These are phyloP conservation scores for Paraplagusia blochii DNA, from an alignment of 2,113 vertebrate genomes.

Conservation along the genomic window DNA sequence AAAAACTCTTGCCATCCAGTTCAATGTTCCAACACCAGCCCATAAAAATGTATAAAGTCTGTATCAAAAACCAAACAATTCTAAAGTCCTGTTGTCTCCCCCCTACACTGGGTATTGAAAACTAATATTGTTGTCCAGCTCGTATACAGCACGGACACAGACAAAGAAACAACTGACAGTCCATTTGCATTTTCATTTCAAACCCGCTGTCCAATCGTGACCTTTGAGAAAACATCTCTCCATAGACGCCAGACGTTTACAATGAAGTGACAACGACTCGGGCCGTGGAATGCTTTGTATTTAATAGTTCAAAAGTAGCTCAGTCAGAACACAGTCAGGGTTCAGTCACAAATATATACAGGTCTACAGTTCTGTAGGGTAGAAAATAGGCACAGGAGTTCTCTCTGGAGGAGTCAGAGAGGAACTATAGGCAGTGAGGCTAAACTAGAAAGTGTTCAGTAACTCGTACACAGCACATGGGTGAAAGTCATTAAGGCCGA, in stretches of 20 bases:
- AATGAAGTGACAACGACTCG: constrained; percentile 5
- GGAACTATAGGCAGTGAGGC: constrained; percentile 17
- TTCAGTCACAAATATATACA: constrained; percentile 19
- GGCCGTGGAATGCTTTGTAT: constrained; percentile 41
- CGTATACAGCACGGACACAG: background rate
- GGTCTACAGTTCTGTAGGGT: constrained; percentile 29
- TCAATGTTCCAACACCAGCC: too few relatives aligned
- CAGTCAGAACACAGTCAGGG: constrained; percentile 27
- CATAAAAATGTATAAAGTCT: constrained; percentile 9
- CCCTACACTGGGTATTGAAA: too few relatives aligned
- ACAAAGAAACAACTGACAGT: constrained; percentile 20
- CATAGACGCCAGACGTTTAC: background rate
- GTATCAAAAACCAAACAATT: constrained; percentile 14
- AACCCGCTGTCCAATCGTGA: background rate
- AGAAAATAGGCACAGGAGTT: constrained; percentile 54
- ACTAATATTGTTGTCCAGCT: too few relatives aligned
- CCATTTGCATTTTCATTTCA: constrained; percentile 22
- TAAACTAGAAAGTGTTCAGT: constrained; percentile 25
- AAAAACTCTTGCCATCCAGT: too few relatives aligned
- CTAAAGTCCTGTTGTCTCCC: background rate
- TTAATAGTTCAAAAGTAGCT: constrained; percentile 51
- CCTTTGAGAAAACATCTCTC: too few relatives aligned
- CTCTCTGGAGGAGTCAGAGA: constrained; percentile 26
- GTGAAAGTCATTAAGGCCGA: constrained; percentile 18
- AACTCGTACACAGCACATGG: constrained; percentile 14